These are phyloP conservation scores for Neocrepidodera transversa DNA, from an alignment of 2,888 invertebrate species.

Conservation along the genomic window DNA sequence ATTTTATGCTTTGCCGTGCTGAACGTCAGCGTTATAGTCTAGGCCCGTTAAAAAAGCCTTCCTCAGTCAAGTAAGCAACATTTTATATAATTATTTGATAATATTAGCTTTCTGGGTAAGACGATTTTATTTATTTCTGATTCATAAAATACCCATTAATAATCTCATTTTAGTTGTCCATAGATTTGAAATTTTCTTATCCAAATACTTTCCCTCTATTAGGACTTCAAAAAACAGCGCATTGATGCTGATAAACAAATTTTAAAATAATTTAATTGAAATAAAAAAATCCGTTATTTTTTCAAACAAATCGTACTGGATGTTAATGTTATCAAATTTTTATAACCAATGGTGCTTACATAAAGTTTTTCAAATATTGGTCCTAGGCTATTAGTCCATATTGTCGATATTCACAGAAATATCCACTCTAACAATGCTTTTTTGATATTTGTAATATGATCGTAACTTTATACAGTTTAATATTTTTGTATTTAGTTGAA, in stretches of 20 bases:
- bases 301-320: too few relatives aligned
- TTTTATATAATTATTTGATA: not conserved
- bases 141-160: too few relatives aligned
- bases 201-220: too few relatives aligned
- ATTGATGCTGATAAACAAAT: too few relatives aligned
- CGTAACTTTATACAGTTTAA: conserved; percentile 62
- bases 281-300: too few relatives aligned
- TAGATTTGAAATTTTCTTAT: too few relatives aligned
- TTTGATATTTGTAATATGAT: conserved; percentile 61
- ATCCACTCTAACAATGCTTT: conserved; percentile 56
- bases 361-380: conserved; percentile 16
- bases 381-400: conserved; percentile 49
- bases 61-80: not conserved
- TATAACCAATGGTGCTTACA: not conserved
- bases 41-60: conserved; percentile 23
- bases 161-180: too few relatives aligned
- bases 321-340: not conserved
- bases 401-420: conserved; percentile 48
- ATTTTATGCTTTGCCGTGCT: conserved; percentile 60
- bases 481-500: conserved; percentile 63
- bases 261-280: too few relatives aligned
- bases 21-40: conserved; percentile 49
- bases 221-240: too few relatives aligned
- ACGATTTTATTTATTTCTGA: too few relatives aligned
- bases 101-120: not conserved